These are phyloP conservation scores for Empidonax traillii DNA, from an alignment of 2,113 vertebrate species.

Conservation along the genomic window DNA sequence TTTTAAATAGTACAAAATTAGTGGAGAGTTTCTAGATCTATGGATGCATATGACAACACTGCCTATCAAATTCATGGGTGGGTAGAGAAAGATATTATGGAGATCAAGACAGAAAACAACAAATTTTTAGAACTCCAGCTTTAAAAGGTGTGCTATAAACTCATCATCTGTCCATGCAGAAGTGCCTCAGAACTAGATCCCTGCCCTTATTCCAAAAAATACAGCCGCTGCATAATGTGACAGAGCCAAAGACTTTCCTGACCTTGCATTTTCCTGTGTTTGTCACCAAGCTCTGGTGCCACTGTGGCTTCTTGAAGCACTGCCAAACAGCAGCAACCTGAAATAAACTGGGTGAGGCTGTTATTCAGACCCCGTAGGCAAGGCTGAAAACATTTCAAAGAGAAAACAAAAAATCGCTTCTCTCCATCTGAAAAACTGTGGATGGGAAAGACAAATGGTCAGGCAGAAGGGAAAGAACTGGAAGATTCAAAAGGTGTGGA, in stretches of 20 bases:
- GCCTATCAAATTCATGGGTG: neutral
- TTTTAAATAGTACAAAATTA: neutral
- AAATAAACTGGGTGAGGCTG: conserved; percentile 24
- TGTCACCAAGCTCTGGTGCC: neutral
- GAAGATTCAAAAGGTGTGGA: neutral
- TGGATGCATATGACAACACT: neutral
- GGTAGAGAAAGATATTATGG: neutral
- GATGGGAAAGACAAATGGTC: neutral
- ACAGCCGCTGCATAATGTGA: neutral
- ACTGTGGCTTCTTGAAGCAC: neutral
- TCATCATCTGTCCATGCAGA: neutral
- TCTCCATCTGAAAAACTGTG: neutral
- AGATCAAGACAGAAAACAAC: neutral
- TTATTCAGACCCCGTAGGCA: neutral
- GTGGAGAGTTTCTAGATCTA: neutral
- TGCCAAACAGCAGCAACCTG: conserved; percentile 15
- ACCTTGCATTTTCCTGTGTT: neutral
- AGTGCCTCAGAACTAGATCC: neutral
- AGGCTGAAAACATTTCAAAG: neutral
- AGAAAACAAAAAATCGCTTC: neutral
- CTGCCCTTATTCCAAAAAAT: neutral
- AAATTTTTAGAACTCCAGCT: neutral
- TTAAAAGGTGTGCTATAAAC: neutral
- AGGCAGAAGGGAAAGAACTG: neutral
- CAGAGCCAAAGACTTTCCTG: neutral